Evolutionary conservation across 2,797 vertebrate species (phyloP), one percentile per base, ranked within the genome.

Genomic region (Crenichthys baileyi): DNA sequence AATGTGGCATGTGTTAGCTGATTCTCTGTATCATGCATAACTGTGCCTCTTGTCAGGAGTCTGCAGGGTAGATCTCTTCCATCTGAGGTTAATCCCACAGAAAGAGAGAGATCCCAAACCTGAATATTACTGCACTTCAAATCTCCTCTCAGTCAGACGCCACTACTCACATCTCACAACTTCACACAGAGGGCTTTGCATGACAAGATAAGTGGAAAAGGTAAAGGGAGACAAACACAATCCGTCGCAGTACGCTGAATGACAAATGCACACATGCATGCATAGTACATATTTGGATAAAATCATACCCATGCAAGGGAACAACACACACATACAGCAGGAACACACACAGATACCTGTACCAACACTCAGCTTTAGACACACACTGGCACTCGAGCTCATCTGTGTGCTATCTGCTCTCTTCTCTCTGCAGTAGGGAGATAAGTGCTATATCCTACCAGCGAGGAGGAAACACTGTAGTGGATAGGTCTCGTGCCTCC

Each of bases 201-300:
- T 94, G 93, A 93, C 92, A 92, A 92, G 93, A 94, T 93, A 94
- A 94, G 92, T 92, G 89, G 88, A 87, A 90, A 90, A 91, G 87
- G 90, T 88, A 94, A 93, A 91, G 87, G 88, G 87, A 93, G 91
- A 88, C 86, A 87, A 90, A 90, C 92, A 86, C 87, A 88, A 84
- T 84, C 76, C 80, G 51, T 76, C 53, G 74, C 87, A 78, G 84
- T 63, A 75, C 72, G 56, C 79, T 73, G 90, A 90, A 91, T 85
- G 84, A 76, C 78, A 83, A 85, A 84, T 77, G 73, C 84, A 82
- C 85, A 68, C 82, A 70, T 48, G 29, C 82, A 78, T 79, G 63
- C 79, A 82, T 79, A 78, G 72, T 44, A 79, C 81, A 83, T 60
- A 73, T 71, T 75, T 48, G 46, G 58, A 83, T 79, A 80, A 77